Percentiles rank a stretch among this genome's conserved stretches.
Evolutionary conservation across 2,113 vertebrate genomes (phyloP).

Genomic region (Charina bottae): DNA sequence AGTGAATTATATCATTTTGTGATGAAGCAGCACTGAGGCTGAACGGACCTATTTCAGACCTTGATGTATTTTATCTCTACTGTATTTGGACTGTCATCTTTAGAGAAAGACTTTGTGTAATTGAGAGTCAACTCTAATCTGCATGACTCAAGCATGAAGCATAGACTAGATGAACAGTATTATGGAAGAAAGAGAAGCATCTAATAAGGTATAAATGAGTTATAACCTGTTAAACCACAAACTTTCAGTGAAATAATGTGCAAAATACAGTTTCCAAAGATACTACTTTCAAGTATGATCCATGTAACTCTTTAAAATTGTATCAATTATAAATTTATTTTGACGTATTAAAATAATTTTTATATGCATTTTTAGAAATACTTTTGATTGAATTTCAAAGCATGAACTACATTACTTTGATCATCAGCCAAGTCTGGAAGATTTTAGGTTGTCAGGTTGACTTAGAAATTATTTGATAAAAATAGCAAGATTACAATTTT

Average conservation of each 20-base stretch:
- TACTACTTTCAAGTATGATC: constrained; percentile 45
- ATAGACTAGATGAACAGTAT: constrained; percentile 71
- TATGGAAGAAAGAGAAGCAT: constrained; percentile 70
- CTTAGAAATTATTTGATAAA: background rate
- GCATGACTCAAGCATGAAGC: constrained; percentile 80
- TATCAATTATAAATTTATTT: background rate
- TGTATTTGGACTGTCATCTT: constrained; percentile 92
- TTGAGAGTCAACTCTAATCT: constrained; percentile 93
- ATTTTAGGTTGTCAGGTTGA: background rate
- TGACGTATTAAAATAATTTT: background rate
- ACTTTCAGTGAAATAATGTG: constrained; percentile 54
- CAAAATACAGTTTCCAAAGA: constrained; percentile 53
- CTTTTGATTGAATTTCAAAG: background rate
- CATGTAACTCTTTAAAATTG: constrained; percentile 45
- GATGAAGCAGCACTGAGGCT: constrained; percentile 91
- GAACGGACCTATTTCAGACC: constrained; percentile 95
- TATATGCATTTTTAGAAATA: constrained; percentile 13
- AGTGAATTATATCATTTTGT: constrained; percentile 87
- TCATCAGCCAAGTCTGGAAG: background rate
- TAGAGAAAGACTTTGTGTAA: constrained; percentile 86
- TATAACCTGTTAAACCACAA: constrained; percentile 67
- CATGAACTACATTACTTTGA: background rate
- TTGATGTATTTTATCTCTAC: constrained; percentile 92
- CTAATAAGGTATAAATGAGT: constrained; percentile 78
- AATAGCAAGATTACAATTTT: background rate